Percentiles rank a stretch among this genome's conserved stretches.
Evolutionary conservation across 2,113 vertebrate species (phyloP).

Genomic region (Ariopsis seemanni): DNA sequence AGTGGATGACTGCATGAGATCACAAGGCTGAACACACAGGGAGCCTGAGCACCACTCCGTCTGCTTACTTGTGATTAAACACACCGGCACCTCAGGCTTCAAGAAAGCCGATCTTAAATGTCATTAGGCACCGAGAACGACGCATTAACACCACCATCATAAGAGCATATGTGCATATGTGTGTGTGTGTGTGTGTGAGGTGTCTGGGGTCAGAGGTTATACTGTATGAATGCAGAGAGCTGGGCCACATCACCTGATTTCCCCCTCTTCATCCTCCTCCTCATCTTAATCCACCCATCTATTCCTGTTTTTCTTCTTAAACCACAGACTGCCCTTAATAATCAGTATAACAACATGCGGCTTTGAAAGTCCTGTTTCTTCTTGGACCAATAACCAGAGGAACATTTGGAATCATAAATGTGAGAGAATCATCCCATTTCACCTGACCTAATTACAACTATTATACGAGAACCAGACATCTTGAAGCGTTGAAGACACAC

Average conservation of each 20-base stretch:
- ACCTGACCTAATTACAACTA: constrained; percentile 20
- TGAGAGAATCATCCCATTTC: neutral
- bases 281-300: constrained; percentile 17
- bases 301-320: constrained; percentile 13
- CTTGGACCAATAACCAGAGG: neutral
- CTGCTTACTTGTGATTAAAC: constrained; percentile 38
- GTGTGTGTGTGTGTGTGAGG: neutral
- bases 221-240: constrained; percentile 1
- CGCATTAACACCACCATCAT: constrained; percentile 5
- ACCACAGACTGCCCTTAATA: neutral
- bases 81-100: constrained; percentile 11
- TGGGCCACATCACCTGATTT: constrained; percentile 25
- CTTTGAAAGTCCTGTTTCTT: neutral
- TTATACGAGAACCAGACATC: neutral
- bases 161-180: neutral
- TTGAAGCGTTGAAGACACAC: neutral
- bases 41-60: constrained; percentile 10
- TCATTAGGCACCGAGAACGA: constrained; percentile 14
- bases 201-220: constrained; percentile 15
- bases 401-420: constrained; percentile 19
- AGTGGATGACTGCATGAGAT: constrained; percentile 21
- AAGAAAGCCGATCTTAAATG: constrained; percentile 20
- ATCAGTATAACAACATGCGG: neutral
- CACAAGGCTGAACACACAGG: constrained; percentile 15
- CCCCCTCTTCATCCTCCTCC: neutral